Conservation (phyloP, 2,888 invertebrate genomes). For the Eudasyphora cyanicolor region DNA sequence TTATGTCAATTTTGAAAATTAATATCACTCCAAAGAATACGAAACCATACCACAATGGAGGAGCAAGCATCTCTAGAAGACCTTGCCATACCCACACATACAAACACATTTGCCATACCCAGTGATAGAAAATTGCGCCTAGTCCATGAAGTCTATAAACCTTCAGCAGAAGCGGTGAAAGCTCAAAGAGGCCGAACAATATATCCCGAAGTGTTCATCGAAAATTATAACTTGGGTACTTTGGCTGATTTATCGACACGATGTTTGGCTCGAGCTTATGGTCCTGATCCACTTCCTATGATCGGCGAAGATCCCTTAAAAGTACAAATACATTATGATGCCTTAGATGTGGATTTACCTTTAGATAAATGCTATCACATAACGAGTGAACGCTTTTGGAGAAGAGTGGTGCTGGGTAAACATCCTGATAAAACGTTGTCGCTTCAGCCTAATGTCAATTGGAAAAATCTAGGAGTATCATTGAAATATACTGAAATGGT, state of each 20-base stretch:
- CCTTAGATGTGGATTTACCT: slow-evolving; percentile 71
- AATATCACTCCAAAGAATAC: background rate
- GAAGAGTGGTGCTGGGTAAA: slow-evolving; percentile 72
- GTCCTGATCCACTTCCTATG: slow-evolving; percentile 52
- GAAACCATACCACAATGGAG: slow-evolving; percentile 63
- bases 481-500: slow-evolving; percentile 74
- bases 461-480: slow-evolving; percentile 72
- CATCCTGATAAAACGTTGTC: slow-evolving; percentile 67
- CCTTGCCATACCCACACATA: slow-evolving; percentile 63
- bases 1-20: background rate
- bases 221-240: slow-evolving; percentile 67
- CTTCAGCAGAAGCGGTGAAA: slow-evolving; percentile 63
- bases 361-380: slow-evolving; percentile 73
- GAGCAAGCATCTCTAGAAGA: slow-evolving; percentile 51
- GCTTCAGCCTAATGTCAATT: slow-evolving; percentile 68
- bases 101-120: slow-evolving; percentile 70
- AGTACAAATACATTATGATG: slow-evolving; percentile 71
- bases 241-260: slow-evolving; percentile 71
- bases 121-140: slow-evolving; percentile 67
- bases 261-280: slow-evolving; percentile 67
- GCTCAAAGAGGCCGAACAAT: slow-evolving; percentile 71
- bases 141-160: slow-evolving; percentile 69
- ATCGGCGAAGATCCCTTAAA: slow-evolving; percentile 67
- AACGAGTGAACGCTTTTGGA: slow-evolving; percentile 72
- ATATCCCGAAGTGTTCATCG: slow-evolving; percentile 72